A percentile compares a stretch with the other conserved stretches of the same genome.
Evolutionary conservation across 2,797 vertebrate species (phyloP).

Genomic region (Malurus splendens): DNA sequence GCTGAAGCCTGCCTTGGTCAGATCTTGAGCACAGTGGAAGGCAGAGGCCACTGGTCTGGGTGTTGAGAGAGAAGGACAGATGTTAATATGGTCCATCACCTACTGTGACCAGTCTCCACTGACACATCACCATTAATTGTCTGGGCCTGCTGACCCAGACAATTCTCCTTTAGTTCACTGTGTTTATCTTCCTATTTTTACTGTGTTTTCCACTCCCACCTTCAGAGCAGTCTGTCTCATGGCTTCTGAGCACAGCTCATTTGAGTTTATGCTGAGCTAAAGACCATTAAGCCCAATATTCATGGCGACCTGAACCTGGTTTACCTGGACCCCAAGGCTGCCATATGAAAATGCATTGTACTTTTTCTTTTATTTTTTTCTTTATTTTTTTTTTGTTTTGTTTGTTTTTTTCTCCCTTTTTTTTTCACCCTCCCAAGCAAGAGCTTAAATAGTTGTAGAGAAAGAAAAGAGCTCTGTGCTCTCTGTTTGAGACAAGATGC

Average conservation of each 20-base stretch:
- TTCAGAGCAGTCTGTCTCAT: not conserved
- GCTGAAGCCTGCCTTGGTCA: not conserved
- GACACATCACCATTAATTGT: not conserved
- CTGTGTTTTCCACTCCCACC: not conserved
- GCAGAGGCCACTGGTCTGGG: not conserved
- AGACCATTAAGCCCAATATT: not conserved
- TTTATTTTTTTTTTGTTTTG: not conserved
- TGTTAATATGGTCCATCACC: not conserved
- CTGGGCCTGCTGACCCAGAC: not conserved
- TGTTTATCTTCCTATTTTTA: not conserved
- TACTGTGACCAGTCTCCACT: accelerated
- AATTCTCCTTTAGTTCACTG: not conserved
- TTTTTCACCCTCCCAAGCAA: not conserved
- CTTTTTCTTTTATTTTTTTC: not conserved
- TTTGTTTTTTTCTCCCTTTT: accelerated
- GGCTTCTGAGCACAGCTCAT: not conserved
- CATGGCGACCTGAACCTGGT: not conserved
- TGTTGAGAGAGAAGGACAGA: not conserved
- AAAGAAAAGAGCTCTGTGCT: not conserved
- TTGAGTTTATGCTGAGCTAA: not conserved
- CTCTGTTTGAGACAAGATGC: not conserved
- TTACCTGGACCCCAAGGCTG: not conserved
- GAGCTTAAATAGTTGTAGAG: not conserved
- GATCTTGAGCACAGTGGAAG: not conserved
- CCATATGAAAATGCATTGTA: no score